Base-by-base conservation (phyloP, 1,140 invertebrate species). In the Littorina saxatilis region DNA sequence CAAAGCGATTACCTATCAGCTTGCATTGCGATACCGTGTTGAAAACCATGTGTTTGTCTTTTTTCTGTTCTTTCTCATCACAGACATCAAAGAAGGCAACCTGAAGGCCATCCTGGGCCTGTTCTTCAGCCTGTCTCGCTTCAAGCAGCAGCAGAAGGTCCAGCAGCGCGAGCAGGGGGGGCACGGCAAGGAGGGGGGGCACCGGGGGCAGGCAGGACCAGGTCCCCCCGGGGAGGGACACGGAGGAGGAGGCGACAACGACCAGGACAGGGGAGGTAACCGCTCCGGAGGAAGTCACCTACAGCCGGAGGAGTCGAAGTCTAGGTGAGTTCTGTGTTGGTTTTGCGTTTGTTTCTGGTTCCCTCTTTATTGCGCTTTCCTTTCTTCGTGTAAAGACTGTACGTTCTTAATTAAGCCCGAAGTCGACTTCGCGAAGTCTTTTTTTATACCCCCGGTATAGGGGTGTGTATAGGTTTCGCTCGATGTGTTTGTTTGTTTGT, bases 91-190 rank as follows among this genome's bases (percentile, higher is more conserved):
- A 82, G 96, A 97, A 91, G 98, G 97, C 83, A 97, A 96, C 91
- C 92, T 98, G 83, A 97, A 97, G 93, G 95, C 96, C 39, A 97
- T 98, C 74, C 93, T 99, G 32, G 97, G 97, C n/a, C 94, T 99
- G 73, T 98, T 99, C 93, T 99, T 98, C 92, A 97, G 97, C 85
- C 94, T 99, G 75, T 98, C 97, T 52, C 94, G 97, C 76, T 97
- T 89, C 83, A 93, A 97, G 92, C 97, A 98, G 92, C 96, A 96
- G 84, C 95, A 97, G 75, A 98, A 98, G 92, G 81, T 86, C 23
- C 87, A 88, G 27, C 88, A 88, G 79, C 87, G 87, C 61, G 86
- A 87, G 55, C 84, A 86, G 82, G 43, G 1, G 40, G 70, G 37
- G 1, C 2, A 32, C 3, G 9, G 23, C 7, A 50, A 47, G 43